These are phyloP conservation scores for Alfaro cultratus DNA, from an alignment of 2,797 vertebrate genomes.

Conservation along the genomic window DNA sequence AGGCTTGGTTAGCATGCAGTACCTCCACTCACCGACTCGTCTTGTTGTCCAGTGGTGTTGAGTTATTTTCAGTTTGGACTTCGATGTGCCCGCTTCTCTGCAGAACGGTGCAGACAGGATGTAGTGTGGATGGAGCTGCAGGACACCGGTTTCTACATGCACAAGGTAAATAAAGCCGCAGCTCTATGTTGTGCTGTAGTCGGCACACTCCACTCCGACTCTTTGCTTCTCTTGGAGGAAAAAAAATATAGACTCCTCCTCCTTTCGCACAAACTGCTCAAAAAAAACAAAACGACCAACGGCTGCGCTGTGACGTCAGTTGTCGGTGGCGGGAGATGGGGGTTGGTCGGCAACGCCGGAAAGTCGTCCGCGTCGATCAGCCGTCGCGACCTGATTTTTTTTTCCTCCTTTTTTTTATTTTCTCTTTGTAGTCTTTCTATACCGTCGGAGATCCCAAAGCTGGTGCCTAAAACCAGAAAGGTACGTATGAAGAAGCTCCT, in stretches of 20 bases:
- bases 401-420: background rate
- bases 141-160: constrained; percentile 4
- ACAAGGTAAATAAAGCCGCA: constrained; percentile 17
- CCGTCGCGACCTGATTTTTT: constrained; percentile 2
- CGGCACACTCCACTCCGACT: constrained; percentile 24
- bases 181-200: background rate
- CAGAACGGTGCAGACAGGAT: background rate
- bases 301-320: constrained; percentile 33
- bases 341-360: constrained; percentile 35
- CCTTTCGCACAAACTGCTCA: constrained; percentile 43
- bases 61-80: constrained; percentile 46
- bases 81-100: constrained; percentile 1
- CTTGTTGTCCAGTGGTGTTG: constrained; percentile 35
- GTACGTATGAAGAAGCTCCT: constrained; percentile 49
- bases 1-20: constrained; percentile 52
- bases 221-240: constrained; percentile 6
- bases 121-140: background rate
- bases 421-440: constrained; percentile 5
- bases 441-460: constrained; percentile 23
- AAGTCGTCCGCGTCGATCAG: constrained; percentile 11
- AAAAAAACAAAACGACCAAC: constrained; percentile 4
- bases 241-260: constrained; percentile 68
- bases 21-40: constrained; percentile 66
- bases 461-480: constrained; percentile 41
- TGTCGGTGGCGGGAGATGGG: constrained; percentile 7